Conservation (phyloP, 1,140 invertebrate species). For the Diachasma alloeum region DNA sequence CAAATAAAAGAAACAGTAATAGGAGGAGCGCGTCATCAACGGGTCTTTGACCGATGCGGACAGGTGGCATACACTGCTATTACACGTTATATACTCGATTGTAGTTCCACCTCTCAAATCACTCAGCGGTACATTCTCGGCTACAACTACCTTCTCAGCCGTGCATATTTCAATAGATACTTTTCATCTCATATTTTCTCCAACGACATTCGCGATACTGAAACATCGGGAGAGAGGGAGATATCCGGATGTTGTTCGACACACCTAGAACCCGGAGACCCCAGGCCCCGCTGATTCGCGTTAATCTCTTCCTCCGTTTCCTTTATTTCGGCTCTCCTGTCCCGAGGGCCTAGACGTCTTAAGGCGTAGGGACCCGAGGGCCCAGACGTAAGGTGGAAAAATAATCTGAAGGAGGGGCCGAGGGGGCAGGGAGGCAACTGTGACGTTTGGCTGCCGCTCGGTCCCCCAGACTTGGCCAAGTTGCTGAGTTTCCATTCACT, state of each 20-base stretch:
- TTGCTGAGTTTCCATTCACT: slow-evolving; percentile 29
- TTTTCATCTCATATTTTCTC: neutral
- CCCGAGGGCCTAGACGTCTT: too few species aligned
- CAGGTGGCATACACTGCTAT: slow-evolving; percentile 5
- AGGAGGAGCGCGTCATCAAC: neutral
- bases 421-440: neutral
- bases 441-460: neutral
- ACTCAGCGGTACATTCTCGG: neutral
- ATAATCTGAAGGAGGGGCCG: too few species aligned
- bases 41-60: slow-evolving; percentile 4
- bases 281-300: too few species aligned
- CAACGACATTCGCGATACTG: neutral
- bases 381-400: too few species aligned
- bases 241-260: too few species aligned
- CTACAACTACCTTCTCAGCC: neutral
- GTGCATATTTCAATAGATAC: neutral
- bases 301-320: too few species aligned
- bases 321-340: too few species aligned
- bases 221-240: too few species aligned
- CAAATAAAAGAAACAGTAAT: neutral
- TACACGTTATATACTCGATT: slow-evolving; percentile 3
- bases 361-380: too few species aligned
- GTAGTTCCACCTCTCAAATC: neutral
- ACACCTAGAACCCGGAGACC: too few species aligned
- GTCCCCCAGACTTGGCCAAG: neutral